Evolutionary conservation across 2,888 invertebrate species (phyloP), one percentile per base, ranked within the genome.

Genomic region (Lumbricus terrestris): DNA sequence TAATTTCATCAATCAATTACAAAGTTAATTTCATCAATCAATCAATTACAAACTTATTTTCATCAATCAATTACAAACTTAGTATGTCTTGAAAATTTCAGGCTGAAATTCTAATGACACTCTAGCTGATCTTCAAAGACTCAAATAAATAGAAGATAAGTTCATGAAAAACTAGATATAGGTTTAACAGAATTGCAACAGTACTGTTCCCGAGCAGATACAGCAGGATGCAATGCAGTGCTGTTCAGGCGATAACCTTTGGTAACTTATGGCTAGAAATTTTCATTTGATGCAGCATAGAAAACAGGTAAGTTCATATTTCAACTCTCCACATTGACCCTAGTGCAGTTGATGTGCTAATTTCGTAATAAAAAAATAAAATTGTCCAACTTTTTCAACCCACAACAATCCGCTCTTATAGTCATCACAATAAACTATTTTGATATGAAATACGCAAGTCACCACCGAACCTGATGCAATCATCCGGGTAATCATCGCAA

Each of bases 401-500:
- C n/a, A 69, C 13, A 11, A 69, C n/a, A 69, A 69, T n/a, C n/a
- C 69, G 8, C 69, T 69, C 69, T 69, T 69, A 69, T 69, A 69
- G n/a, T 69, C 29, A 29, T 8, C 13, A 8, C 29, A 69, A 11
- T 8, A 69, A 8, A 69, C 69, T 11, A 69, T 69, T 69, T n/a
- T 69, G 16, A 69, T n/a, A n/a, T n/a, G 69, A n/a, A 69, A 69
- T 69, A 69, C 69, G n/a, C n/a, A 16, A 88, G 1, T 96, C 18
- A 97, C 97, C 34, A 85, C 23, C 37, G 29, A 47, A 94, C 94
- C 94, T 93, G 82, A 94, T 93, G 91, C 95, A 95, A 90, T 93
- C 93, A 82, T 94, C 93, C 15, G 94, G 94, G 89, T 94, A 93
- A 69, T 92, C 93, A 11, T 91, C 91, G 91, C 95, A 95, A 91